Evolutionary conservation across 1,140 invertebrate species (phyloP), one percentile per base, ranked within the genome.

Genomic region (Muscidifurax raptorellus): DNA sequence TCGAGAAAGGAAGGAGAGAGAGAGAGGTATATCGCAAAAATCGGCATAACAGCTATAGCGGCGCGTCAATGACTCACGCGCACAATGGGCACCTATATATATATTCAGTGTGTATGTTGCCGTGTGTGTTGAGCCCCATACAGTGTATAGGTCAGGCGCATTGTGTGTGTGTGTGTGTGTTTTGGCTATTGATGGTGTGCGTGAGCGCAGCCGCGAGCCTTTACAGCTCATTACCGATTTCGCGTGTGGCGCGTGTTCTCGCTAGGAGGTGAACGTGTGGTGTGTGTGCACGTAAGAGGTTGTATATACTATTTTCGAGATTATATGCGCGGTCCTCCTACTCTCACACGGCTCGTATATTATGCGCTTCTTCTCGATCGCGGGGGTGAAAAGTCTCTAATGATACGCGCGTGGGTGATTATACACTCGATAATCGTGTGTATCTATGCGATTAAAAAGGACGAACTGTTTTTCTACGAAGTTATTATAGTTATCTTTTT

Each of bases 211-310:
- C 76, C 83, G 40, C 69, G 67, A 71, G 88, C 89, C 90, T 92
- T 92, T 92, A 92, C 91, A 92, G 91, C 91, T 93, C 91, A 92
- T 93, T 93, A 93, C 90, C 90, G 90, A 92, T 91, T 92, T 92
- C 90, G 90, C 90, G 89, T 86, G 87, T 86, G 89, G 86, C 84
- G 87, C 89, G 86, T 86, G 86, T 87, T 88, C 86, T 86, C 84
- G 83, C 82, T 74, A 78, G 36, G 36, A 40, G 36, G 36, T 71
- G 22, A 64, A 7, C 22, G 59, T 66, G 83, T 36, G 76, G 52
- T 71, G 36, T 36, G 10, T 9, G 7, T 36, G 7, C 10, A 40
- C 7, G 7, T 10, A 9, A 40, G 5, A 40, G 6, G 7, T n/a
- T n/a, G n/a, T 40, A 40, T 9, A 40, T 10, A 80, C 40, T 84